Percentiles rank a stretch among this genome's conserved stretches.
phyloP scores from a whole-genome alignment of 2,113 vertebrate species.

The Todiramphus chloris region DNA sequence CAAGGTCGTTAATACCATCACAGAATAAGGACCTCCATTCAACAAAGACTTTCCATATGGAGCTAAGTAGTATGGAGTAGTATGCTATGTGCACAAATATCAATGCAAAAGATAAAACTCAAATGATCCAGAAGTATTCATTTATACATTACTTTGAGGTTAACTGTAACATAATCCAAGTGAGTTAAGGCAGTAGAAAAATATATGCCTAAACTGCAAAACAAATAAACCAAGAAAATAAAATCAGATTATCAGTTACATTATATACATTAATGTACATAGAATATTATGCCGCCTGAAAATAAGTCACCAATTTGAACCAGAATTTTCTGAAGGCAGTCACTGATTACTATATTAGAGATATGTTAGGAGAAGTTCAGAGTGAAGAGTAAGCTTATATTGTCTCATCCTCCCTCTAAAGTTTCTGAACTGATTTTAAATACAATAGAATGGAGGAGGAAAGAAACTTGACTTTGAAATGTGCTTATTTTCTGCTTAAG shows the following conservation, averaged over 20 bases:
- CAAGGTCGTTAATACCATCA: neutral
- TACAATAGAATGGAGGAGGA: neutral
- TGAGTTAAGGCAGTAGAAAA: neutral
- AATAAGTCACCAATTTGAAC: neutral
- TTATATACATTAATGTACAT: neutral
- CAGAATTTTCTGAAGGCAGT: neutral
- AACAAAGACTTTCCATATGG: neutral
- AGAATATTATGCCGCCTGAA: neutral
- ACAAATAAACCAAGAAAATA: neutral
- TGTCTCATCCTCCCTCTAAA: neutral
- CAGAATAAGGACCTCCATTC: neutral
- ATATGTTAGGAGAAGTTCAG: neutral
- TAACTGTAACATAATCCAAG: neutral
- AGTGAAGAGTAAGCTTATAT: neutral
- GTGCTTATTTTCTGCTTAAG: neutral
- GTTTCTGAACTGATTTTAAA: neutral
- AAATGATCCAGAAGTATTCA: neutral
- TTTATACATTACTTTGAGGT: neutral
- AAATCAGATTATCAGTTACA: neutral
- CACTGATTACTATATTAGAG: neutral
- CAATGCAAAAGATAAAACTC: neutral
- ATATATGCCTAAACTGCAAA: neutral
- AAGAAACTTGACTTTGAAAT: constrained; percentile 2
- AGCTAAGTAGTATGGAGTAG: neutral
- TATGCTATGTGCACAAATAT: neutral